Evolutionary conservation across 2,888 invertebrate species (phyloP).

Genomic region (Elaeidobius kamerunicus): DNA sequence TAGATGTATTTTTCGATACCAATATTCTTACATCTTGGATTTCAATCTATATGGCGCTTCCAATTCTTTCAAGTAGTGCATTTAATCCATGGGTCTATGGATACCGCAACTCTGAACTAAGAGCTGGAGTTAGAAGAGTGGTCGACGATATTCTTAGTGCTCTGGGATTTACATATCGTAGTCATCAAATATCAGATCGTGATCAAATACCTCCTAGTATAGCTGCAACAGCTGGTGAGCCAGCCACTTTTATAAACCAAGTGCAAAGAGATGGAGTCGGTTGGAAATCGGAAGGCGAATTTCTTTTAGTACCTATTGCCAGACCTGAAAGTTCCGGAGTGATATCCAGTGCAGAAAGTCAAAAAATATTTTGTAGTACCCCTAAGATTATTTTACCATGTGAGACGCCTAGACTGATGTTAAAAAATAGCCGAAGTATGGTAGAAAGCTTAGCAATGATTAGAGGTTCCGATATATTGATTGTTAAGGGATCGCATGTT

Average conservation of each 20-base stretch:
- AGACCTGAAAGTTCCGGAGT: conserved; percentile 46
- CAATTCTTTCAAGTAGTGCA: conserved; percentile 58
- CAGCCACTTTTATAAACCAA: conserved; percentile 46
- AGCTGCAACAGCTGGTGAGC: conserved; percentile 48
- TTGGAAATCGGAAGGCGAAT: conserved; percentile 44
- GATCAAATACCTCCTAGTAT: conserved; percentile 43
- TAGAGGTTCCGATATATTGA: conserved; percentile 44
- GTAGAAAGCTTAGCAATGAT: conserved; percentile 46
- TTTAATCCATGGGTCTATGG: conserved; percentile 66
- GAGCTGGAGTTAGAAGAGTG: conserved; percentile 56
- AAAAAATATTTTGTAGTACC: conserved; percentile 35
- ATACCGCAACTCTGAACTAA: conserved; percentile 60
- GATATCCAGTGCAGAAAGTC: conserved; percentile 35
- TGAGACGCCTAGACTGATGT: conserved; percentile 32
- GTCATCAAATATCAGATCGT: conserved; percentile 43
- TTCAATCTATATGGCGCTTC: conserved; percentile 56
- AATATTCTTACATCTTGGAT: conserved; percentile 54
- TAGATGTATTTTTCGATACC: conserved; percentile 54
- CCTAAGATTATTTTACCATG: conserved; percentile 39
- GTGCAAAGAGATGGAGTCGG: conserved; percentile 41
- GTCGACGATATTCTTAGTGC: conserved; percentile 53
- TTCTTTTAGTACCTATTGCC: conserved; percentile 47
- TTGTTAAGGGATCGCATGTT: conserved; percentile 41
- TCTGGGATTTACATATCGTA: conserved; percentile 48
- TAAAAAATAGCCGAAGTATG: conserved; percentile 45